Evolutionary conservation across 2,113 vertebrate species (phyloP), one percentile per base, ranked within the genome.

Genomic region (Chitala chitala): DNA sequence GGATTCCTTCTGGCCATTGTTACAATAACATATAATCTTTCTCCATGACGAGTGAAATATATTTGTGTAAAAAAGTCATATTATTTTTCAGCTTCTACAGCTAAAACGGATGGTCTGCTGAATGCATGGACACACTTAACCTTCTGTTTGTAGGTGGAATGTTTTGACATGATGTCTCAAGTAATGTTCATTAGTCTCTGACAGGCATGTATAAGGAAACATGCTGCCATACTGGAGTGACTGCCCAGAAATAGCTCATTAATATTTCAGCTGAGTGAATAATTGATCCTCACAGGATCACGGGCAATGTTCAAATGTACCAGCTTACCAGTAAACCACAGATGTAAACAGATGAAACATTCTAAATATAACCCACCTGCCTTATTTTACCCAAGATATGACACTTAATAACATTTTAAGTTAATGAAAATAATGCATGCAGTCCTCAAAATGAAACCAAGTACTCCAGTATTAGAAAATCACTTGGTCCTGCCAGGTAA

Each of bases 181-280:
- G 64, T 55, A 38, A 48, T 46, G 74, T 81, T 84, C 75, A 81
- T 78, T 77, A 80, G 75, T 72, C 13, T 71, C 65, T 80, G 78
- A 81, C 79, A 78, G 33, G 75, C 73, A 68, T 78, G 80, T 69
- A 80, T 71, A 76, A 81, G 85, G 80, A 84, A 76, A 64, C 73
- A 58, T 53, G 81, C 82, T 81, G 83, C 81, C 82, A 82, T 85
- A 68, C 81, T 77, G 59, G 54, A 76, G 55, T 76, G 80, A 77
- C 80, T 82, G 77, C 76, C 66, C 12, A 80, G 86, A 75, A 50
- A 74, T 75, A 79, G 65, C 17, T 71, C 70, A 88, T 89, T 70
- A 89, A 89, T 89, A 89, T 90, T 90, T 88, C 74, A 90, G 75
- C 79, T 26, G 81, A 78, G 83, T 88, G 88, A 90, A 89, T 89